Evolutionary conservation across 53 echinoderm and acorn worm species (phyloP).

Genomic region (Astropecten irregularis): DNA sequence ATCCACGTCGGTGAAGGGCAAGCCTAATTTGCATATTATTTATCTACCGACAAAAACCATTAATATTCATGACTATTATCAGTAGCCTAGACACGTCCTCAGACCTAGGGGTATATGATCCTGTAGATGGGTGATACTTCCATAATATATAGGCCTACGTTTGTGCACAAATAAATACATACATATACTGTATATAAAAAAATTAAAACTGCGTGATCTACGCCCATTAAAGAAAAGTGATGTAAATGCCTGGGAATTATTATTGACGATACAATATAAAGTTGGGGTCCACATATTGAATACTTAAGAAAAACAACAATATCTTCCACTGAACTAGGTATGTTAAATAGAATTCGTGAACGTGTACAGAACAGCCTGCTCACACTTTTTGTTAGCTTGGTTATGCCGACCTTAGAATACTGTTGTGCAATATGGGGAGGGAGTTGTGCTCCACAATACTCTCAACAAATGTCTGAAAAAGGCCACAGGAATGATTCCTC

Average conservation of each 20-base stretch:
- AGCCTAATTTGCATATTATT: too few relatives aligned
- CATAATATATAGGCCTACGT: too few relatives aligned
- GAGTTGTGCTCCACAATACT: background rate
- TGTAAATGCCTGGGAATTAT: constrained; percentile 3
- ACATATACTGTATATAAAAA: too few relatives aligned
- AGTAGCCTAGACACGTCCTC: too few relatives aligned
- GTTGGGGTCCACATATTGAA: background rate
- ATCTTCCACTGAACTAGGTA: background rate
- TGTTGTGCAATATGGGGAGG: background rate
- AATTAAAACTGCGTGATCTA: too few relatives aligned
- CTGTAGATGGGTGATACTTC: too few relatives aligned
- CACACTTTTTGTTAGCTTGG: background rate
- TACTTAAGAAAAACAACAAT: background rate
- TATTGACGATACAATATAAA: background rate
- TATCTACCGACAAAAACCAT: too few relatives aligned
- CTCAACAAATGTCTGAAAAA: background rate
- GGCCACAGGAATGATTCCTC: background rate
- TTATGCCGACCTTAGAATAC: background rate
- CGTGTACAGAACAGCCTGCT: background rate
- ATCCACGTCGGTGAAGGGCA: too few relatives aligned
- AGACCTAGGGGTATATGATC: too few relatives aligned
- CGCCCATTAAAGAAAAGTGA: background rate
- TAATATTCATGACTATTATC: too few relatives aligned
- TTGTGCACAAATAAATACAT: too few relatives aligned
- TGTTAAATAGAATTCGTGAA: constrained; percentile 1